phyloP scores from a whole-genome alignment of 2,113 vertebrate genomes.

The Pedetes capensis region DNA sequence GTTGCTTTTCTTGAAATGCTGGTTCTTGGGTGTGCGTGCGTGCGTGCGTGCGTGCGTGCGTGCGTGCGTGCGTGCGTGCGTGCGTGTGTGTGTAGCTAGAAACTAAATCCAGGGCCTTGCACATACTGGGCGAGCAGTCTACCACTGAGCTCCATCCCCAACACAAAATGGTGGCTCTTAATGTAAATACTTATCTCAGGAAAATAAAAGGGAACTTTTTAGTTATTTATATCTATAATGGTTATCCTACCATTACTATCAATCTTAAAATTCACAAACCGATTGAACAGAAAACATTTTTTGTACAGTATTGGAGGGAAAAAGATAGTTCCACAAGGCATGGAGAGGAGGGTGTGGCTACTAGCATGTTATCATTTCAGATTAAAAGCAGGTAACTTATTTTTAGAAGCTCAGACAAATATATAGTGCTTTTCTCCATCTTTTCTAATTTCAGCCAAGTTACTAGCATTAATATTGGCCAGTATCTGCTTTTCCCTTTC shows the following conservation, averaged over 20 bases:
- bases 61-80: too few relatives aligned
- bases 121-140: too few relatives aligned
- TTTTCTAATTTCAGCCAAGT: neutral
- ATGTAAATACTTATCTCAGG: neutral
- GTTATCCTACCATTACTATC: neutral
- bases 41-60: too few relatives aligned
- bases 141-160: too few relatives aligned
- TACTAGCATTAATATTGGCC: neutral
- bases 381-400: neutral
- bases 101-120: too few relatives aligned
- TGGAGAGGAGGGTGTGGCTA: neutral
- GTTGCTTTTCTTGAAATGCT: neutral
- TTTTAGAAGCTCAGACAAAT: neutral
- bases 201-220: constrained; percentile 17
- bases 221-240: neutral
- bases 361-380: neutral
- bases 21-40: too few relatives aligned
- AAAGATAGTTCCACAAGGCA: neutral
- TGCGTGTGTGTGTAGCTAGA: too few relatives aligned
- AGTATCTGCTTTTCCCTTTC: neutral
- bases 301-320: neutral
- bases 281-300: neutral
- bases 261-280: neutral
- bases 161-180: neutral
- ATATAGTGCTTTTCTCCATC: neutral